Evolutionary conservation across 2,113 vertebrate genomes (phyloP), one percentile per base, ranked within the genome.

Genomic region (Orthonyx spaldingii): DNA sequence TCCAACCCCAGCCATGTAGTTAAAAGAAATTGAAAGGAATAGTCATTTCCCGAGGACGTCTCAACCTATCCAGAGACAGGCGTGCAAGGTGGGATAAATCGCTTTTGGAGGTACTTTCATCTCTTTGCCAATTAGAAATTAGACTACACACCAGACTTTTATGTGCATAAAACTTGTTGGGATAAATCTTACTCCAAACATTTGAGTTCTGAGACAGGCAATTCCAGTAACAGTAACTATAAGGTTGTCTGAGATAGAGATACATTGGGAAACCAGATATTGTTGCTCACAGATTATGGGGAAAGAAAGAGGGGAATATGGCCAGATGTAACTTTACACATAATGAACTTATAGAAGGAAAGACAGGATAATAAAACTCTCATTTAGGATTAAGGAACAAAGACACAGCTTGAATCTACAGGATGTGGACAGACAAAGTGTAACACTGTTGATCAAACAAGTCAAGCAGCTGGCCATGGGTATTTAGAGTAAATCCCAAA

Each of bases 11-110:
- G 44, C 63, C 59, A 80, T n/a, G 46, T 30, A 65, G 84, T 90
- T 79, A 85, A 72, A 85, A 70, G 70, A 79, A 91, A 96, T 81
- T 80, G 61, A 90, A 95, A 89, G 61, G 64, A 81, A 81, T 52
- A 71, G 44, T 24, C 10, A 49, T 72, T 87, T 89, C 82, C 59
- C 0, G 0, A 79, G 65, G 49, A 44, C 87, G 74, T 28, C 49
- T 89, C 61, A 72, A 20, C 27, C 17, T 35, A 56, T 14, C 27
- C 4, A 0, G 75, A 90, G 56, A 60, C 27, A 64, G 32, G 69
- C 0, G 0, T 6, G 19, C 1, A 30, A 84, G 78, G 41, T 49
- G 32, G 19, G 53, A 91, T 83, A 87, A 93, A 96, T 76, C 0
- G 0, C 7, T 83, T 82, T 72, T 78, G 52, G 70, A 92, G 16